A percentile compares a stretch with the other conserved stretches of the same genome.
Evolutionary conservation across 2,888 invertebrate genomes (phyloP).

Genomic region (Erannis defoliaria): DNA sequence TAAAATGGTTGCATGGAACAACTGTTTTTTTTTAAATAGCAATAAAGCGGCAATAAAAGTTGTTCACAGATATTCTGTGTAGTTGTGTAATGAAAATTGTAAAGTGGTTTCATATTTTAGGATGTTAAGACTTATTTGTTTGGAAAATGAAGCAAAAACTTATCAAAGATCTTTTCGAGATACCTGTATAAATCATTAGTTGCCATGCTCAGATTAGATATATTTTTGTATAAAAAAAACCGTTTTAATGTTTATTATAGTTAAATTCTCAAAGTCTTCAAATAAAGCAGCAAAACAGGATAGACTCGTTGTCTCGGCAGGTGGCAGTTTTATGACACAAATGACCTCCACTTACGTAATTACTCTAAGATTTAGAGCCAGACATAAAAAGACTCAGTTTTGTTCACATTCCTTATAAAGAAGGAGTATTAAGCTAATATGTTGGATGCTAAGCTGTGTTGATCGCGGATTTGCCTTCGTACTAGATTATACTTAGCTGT

Average conservation of each 20-base stretch:
- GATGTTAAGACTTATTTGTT: too few relatives aligned
- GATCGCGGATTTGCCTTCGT: too few relatives aligned
- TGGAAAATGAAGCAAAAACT: too few relatives aligned
- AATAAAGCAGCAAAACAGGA: slow-evolving; percentile 20
- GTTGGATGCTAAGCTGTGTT: background rate
- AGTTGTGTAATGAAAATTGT: too few relatives aligned
- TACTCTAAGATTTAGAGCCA: slow-evolving; percentile 10
- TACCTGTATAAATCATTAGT: background rate
- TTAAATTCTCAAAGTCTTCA: background rate
- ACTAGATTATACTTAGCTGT: too few relatives aligned
- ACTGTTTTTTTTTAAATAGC: too few relatives aligned
- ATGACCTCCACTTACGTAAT: slow-evolving; percentile 24
- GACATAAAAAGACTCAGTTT: slow-evolving; percentile 15
- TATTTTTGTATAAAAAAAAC: background rate
- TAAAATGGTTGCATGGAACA: too few relatives aligned
- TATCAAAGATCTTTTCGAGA: background rate
- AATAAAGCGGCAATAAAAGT: too few relatives aligned
- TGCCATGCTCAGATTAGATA: background rate
- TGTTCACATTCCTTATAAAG: slow-evolving; percentile 18
- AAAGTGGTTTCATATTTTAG: too few relatives aligned
- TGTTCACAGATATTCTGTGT: too few relatives aligned
- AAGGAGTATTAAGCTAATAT: background rate
- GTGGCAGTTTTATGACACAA: slow-evolving; percentile 22
- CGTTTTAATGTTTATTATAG: background rate
- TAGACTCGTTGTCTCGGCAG: slow-evolving; percentile 10